These are phyloP conservation scores for Brachycybe producta DNA, from an alignment of 2,888 invertebrate genomes.

Conservation along the genomic window DNA sequence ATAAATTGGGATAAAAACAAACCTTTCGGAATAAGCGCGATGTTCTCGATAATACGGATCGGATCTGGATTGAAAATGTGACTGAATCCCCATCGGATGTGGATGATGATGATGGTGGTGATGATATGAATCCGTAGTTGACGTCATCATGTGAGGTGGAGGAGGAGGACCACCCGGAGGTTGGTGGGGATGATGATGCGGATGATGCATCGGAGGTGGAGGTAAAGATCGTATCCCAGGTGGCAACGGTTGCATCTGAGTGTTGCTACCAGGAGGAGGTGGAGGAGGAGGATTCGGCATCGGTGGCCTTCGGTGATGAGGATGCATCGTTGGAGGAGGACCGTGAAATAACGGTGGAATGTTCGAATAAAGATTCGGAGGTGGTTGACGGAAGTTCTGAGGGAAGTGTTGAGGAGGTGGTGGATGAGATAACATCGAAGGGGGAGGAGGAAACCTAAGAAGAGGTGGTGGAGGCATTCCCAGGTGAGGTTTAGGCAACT, in stretches of 20 bases:
- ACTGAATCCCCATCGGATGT: neutral
- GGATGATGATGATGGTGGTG: conserved; percentile 1
- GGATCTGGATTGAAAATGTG: neutral
- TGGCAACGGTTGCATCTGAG: neutral
- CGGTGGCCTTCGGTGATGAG: conserved; percentile 3
- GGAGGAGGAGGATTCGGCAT: conserved; percentile 8
- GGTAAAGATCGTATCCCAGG: conserved; percentile 3
- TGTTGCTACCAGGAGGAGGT: neutral
- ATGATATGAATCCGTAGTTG: no score
- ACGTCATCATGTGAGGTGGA: no score
- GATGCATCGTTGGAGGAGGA: conserved; percentile 10
- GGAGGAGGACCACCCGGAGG: conserved; percentile 8
- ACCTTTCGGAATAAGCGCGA: conserved; percentile 57
- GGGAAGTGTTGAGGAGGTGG: neutral
- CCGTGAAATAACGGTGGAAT: conserved; percentile 6
- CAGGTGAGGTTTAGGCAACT: neutral
- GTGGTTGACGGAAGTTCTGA: conserved; percentile 8
- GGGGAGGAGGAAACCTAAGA: conserved; percentile 4
- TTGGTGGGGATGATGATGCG: neutral
- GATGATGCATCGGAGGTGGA: conserved; percentile 7
- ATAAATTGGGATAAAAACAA: no score
- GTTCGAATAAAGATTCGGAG: neutral
- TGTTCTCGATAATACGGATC: conserved; percentile 30
- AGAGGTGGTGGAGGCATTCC: neutral
- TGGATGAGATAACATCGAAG: conserved; percentile 8